Evolutionary conservation across 2,113 vertebrate species (phyloP).

Genomic region (Abramis brama): DNA sequence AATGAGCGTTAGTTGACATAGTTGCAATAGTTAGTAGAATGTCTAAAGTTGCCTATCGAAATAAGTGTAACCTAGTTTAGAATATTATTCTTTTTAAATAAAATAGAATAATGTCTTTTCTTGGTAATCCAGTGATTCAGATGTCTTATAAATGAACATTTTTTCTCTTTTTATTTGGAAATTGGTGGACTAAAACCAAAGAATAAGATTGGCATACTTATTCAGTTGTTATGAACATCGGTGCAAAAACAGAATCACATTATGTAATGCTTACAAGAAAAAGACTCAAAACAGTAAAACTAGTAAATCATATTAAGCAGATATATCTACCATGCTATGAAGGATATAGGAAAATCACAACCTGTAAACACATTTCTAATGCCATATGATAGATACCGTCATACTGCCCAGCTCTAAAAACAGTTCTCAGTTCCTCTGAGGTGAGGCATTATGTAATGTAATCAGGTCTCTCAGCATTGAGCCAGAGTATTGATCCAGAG

Average conservation of each 20-base stretch:
- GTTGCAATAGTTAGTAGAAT: too few species aligned
- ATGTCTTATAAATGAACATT: too few species aligned
- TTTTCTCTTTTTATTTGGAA: not conserved
- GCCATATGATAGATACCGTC: not conserved
- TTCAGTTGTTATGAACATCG: not conserved
- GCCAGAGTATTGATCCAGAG: constrained; percentile 4
- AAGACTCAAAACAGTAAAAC: not conserved
- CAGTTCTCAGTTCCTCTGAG: not conserved
- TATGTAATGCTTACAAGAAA: not conserved
- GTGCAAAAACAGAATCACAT: not conserved
- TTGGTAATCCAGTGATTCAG: too few species aligned
- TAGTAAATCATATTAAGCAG: not conserved
- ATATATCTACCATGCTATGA: not conserved
- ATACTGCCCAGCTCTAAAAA: not conserved
- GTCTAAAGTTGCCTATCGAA: too few species aligned
- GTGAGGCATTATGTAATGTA: constrained; percentile 7
- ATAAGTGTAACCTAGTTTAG: too few species aligned
- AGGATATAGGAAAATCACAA: not conserved
- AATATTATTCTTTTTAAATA: too few species aligned
- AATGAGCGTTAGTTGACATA: too few species aligned
- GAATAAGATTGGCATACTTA: not conserved
- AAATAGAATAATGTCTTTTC: too few species aligned
- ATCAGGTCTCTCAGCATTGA: constrained; percentile 8
- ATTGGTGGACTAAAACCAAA: not conserved
- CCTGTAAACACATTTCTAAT: not conserved